Evolutionary conservation across 2,797 vertebrate genomes (phyloP).

Genomic region (Phrynocephalus forsythii): DNA sequence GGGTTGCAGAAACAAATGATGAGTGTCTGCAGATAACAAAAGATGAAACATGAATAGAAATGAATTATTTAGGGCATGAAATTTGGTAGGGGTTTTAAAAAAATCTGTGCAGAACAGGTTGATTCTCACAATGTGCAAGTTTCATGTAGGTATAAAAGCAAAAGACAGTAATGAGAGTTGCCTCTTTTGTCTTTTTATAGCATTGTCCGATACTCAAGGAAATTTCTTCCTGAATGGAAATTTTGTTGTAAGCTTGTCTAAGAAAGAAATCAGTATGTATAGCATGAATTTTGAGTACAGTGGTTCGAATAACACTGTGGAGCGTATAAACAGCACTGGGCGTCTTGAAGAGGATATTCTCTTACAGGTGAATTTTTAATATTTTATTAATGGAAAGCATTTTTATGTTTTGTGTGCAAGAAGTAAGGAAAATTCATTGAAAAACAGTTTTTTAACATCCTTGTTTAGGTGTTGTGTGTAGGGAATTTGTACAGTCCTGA

Average conservation of each 20-base stretch:
- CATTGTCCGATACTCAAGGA: conserved; percentile 90
- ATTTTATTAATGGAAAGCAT: conserved; percentile 15
- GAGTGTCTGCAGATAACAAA: conserved; percentile 24
- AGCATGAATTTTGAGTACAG: conserved; percentile 93
- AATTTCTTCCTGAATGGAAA: conserved; percentile 95
- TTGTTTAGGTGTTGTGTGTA: conserved; percentile 92
- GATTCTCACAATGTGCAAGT: background rate
- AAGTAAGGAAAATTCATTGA: conserved; percentile 62
- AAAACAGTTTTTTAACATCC: conserved; percentile 60
- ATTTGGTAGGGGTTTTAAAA: background rate
- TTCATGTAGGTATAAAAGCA: background rate
- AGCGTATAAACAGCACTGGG: conserved; percentile 95
- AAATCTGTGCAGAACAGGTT: background rate
- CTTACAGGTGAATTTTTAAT: conserved; percentile 85
- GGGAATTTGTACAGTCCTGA: conserved; percentile 96
- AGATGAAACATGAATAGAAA: background rate
- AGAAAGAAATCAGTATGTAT: conserved; percentile 91
- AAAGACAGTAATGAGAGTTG: conserved; percentile 18
- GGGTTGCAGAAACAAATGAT: background rate
- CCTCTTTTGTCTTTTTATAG: conserved; percentile 72
- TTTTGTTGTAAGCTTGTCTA: conserved; percentile 97
- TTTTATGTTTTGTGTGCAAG: conserved; percentile 17
- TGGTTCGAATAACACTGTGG: conserved; percentile 91
- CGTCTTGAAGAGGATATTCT: conserved; percentile 89
- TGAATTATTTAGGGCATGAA: background rate